Evolutionary conservation across 2,888 invertebrate genomes (phyloP), one percentile per base, ranked within the genome.

Genomic region (Cheilosia scutellata): DNA sequence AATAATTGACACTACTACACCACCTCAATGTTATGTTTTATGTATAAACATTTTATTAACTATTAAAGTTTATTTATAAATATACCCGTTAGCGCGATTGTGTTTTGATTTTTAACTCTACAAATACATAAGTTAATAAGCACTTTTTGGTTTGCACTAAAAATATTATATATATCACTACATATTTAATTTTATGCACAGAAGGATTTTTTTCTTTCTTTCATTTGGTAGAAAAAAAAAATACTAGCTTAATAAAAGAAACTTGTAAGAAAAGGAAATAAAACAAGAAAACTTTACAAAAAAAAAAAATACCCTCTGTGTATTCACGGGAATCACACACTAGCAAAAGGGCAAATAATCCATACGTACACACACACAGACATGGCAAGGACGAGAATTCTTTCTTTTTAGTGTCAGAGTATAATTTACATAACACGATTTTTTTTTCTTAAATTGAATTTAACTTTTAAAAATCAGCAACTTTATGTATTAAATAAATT

Each of bases 361-460:
- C 86, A 77, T 82, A 86, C 66, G 40, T 51, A 16, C 63, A 79
- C 65, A 37, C 44, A 75, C 37, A 84, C 70, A 70, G 33, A 55
- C 49, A 58, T 49, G 72, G 57, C 82, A 82, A 77, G 76, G 76
- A 79, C 68, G 74, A 86, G 66, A 72, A 62, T 60, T 68, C 31
- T 70, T 70, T 57, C 25, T n/a, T 47, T 77, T 79, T 60, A 51
- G 62, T 86, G 72, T 57, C 71, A 82, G 58, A 63, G 49, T 72
- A 77, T 51, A 86, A 86, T 86, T 86, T 86, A 86, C 72, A 86
- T 86, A 86, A 86, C 86, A 66, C 76, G 68, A 75, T 70, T 82
- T 80, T 82, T 80, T 82, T 82, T 37, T 65, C 55, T 53, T 40
- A 49, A n/a, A 63, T 60, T 58, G 62, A 49, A 44, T 78, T 72